phyloP scores from a whole-genome alignment of 2,888 invertebrate species.

The Heliconius hortense region DNA sequence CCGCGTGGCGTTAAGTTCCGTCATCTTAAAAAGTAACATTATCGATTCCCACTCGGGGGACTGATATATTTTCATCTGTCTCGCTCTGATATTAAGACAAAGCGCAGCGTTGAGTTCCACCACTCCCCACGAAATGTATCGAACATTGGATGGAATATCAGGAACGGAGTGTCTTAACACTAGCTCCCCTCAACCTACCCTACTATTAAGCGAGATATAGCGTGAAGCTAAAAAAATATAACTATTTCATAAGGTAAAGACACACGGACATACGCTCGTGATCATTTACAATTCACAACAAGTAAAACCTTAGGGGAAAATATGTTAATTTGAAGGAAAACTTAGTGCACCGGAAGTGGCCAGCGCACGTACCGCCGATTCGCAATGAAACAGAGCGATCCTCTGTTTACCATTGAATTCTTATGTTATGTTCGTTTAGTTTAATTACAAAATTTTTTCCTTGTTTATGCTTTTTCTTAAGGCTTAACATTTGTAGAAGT shows the following conservation, averaged over 20 bases:
- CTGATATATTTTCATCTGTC: too few relatives aligned
- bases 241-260: background rate
- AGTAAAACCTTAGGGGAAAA: constrained; percentile 17
- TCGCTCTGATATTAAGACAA: background rate
- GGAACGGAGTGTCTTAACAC: background rate
- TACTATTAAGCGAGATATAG: too few relatives aligned
- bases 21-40: too few relatives aligned
- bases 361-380: constrained; percentile 9
- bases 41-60: too few relatives aligned
- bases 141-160: too few relatives aligned
- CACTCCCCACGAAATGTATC: background rate
- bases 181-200: background rate
- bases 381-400: constrained; percentile 20
- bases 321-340: constrained; percentile 21
- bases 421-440: background rate
- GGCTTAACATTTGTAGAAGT: background rate
- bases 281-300: constrained; percentile 19
- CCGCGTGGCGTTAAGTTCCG: too few relatives aligned
- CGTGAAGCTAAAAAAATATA: background rate
- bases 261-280: background rate
- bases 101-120: background rate
- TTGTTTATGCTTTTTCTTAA: background rate
- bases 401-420: background rate
- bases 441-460: background rate
- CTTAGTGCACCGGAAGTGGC: constrained; percentile 11